Base-by-base conservation (phyloP, 1,140 invertebrate species). In the Drosophila eugracilis region DNA sequence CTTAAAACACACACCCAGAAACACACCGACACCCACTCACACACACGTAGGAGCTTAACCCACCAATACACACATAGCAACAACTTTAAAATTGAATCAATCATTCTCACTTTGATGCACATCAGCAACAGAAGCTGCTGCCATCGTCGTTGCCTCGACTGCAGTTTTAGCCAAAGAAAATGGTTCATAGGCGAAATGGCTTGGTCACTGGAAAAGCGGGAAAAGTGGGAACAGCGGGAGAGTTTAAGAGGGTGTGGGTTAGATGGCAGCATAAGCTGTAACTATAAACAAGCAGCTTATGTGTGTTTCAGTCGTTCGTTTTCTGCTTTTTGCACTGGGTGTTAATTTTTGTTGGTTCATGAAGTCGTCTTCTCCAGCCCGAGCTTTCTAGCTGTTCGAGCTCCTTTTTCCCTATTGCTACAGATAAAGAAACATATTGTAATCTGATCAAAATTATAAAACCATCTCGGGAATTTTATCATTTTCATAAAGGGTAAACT, bases 61-160 rank as follows among this genome's bases (percentile, higher is more conserved):
- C 58, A 48, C 45, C 49, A 58, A 60, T 60, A 63, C 48, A 71
- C 47, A 60, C 59, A 45, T 59, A 71, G 44, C 58, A 75, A 90
- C 71, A 90, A 88, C 80, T 90, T 90, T 88, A 90, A 90, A 90
- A 83, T 90, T 90, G 88, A 90, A 90, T 90, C 88, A 90, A 90
- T 90, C 88, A 90, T 90, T 90, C 88, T 88, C 88, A 90, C 83
- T 90, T 90, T 90, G 88, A 90, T 90, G 88, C 88, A 90, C 88
- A 90, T 88, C 88, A 90, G 88, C 79, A 85, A 85, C 83, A 88
- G 83, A 78, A 88, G 83, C 83, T 88, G 83, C 73, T 49, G 48
- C 72, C 65, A 52, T 65, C 54, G 48, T 76, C 65, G 57, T 65
- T 75, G 70, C 78, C 76, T 62, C 78, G 67, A 73, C 78, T 88